Percentiles rank a stretch among this genome's conserved stretches.
Evolutionary conservation across 2,888 invertebrate species (phyloP).

Genomic region (Tetragonula carbonaria): DNA sequence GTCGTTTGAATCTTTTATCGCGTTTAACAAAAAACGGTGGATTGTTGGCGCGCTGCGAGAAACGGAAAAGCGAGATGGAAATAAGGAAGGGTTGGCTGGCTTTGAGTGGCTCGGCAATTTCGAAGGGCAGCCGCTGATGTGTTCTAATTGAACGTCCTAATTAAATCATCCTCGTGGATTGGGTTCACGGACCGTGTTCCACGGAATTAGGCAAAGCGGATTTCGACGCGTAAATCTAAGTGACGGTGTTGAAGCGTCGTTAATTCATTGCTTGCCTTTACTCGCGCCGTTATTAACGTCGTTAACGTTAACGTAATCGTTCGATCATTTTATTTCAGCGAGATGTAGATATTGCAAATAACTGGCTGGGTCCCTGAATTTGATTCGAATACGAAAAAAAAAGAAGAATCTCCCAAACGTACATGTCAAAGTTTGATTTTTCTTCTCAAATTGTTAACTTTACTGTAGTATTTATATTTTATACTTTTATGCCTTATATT

Average conservation of each 20-base stretch:
- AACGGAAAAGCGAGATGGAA: constrained; percentile 26
- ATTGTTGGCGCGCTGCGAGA: constrained; percentile 12
- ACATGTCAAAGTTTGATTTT: too few relatives aligned
- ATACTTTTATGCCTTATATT: too few relatives aligned
- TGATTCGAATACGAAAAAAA: too few relatives aligned
- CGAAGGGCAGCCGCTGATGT: constrained; percentile 37
- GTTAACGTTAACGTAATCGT: neutral
- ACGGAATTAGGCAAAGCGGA: constrained; percentile 45
- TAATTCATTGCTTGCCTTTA: constrained; percentile 24
- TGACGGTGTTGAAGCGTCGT: constrained; percentile 17
- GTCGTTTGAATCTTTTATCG: constrained; percentile 23
- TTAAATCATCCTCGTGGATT: constrained; percentile 52
- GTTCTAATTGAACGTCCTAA: constrained; percentile 56
- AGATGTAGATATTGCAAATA: neutral
- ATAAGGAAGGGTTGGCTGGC: constrained; percentile 20
- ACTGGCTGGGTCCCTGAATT: too few relatives aligned
- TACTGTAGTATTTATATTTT: too few relatives aligned
- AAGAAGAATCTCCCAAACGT: too few relatives aligned
- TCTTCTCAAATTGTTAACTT: too few relatives aligned
- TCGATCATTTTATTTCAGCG: neutral
- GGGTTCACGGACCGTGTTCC: constrained; percentile 23
- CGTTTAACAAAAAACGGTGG: neutral
- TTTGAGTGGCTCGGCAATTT: constrained; percentile 35
- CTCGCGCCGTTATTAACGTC: neutral
- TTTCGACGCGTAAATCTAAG: constrained; percentile 25